These are phyloP conservation scores for Dipodomys stephensi DNA, from an alignment of 2,113 vertebrate genomes.

Conservation along the genomic window DNA sequence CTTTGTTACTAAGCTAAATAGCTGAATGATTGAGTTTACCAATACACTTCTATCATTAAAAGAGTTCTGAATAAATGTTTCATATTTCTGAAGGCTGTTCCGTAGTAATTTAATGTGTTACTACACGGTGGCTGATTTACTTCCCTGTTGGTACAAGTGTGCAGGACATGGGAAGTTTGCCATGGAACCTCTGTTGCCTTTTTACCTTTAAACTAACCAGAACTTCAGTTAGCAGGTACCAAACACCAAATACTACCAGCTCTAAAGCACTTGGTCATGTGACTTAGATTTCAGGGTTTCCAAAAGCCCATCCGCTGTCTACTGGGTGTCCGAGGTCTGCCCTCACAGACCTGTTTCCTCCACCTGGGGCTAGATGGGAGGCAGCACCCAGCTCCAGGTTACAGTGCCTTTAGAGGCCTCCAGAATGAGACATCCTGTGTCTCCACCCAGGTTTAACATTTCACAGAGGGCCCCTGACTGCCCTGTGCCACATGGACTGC, in stretches of 20 bases:
- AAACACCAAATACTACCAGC: background rate
- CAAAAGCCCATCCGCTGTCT: background rate
- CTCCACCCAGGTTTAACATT: background rate
- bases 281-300: constrained; percentile 5
- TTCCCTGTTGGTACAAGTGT: background rate
- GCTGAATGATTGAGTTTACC: constrained; percentile 47
- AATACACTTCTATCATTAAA: constrained; percentile 27
- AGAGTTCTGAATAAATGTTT: constrained; percentile 52
- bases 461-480: background rate
- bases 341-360: background rate
- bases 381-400: background rate
- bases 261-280: background rate
- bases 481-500: background rate
- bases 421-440: background rate
- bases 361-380: too few species aligned
- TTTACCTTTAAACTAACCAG: constrained; percentile 20
- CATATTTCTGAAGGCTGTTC: background rate
- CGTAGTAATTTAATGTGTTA: background rate
- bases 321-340: background rate
- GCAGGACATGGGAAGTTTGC: background rate
- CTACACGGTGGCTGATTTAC: background rate
- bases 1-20: constrained; percentile 31
- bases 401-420: background rate
- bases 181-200: background rate
- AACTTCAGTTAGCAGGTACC: background rate